Conservation (phyloP, 2,113 vertebrate species). For the Phocoena sinus region DNA sequence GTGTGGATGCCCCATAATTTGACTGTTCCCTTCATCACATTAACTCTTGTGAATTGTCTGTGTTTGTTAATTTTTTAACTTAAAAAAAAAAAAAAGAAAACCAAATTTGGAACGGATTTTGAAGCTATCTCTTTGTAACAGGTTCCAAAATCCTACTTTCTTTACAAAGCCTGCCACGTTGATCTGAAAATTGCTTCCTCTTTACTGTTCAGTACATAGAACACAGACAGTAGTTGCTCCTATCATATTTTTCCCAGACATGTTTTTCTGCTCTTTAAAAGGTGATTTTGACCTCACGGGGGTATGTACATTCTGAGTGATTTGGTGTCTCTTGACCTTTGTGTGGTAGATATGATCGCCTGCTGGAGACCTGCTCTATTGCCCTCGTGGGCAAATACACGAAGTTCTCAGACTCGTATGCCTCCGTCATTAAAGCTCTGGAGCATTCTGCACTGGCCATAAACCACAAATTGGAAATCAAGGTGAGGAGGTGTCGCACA, state of each 20-base stretch:
- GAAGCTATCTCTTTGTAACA: not conserved
- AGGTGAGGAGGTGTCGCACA: constrained; percentile 77
- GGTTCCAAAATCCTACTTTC: not conserved
- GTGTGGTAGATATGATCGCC: constrained; percentile 88
- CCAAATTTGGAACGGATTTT: not conserved
- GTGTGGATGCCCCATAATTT: not conserved
- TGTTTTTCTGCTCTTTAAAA: not conserved
- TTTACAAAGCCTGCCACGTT: not conserved
- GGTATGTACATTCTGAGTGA: not conserved
- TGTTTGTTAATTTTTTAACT: not conserved
- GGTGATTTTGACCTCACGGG: not conserved
- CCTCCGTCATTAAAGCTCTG: constrained; percentile 96
- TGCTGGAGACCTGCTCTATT: constrained; percentile 92
- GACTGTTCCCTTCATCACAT: not conserved
- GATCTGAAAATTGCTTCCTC: not conserved
- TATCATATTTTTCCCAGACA: not conserved
- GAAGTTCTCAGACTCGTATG: constrained; percentile 96
- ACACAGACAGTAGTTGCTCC: not conserved
- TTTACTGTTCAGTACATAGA: not conserved
- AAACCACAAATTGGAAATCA: constrained; percentile 95
- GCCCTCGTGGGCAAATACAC: constrained; percentile 97
- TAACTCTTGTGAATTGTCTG: not conserved
- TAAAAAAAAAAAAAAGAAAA: not conserved
- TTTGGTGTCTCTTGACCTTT: not conserved
- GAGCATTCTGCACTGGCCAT: constrained; percentile 97